Percentiles rank a stretch among this genome's conserved stretches.
These are phyloP conservation scores for Bombus pyrosoma DNA, from an alignment of 1,140 invertebrate genomes.

Conservation along the genomic window DNA sequence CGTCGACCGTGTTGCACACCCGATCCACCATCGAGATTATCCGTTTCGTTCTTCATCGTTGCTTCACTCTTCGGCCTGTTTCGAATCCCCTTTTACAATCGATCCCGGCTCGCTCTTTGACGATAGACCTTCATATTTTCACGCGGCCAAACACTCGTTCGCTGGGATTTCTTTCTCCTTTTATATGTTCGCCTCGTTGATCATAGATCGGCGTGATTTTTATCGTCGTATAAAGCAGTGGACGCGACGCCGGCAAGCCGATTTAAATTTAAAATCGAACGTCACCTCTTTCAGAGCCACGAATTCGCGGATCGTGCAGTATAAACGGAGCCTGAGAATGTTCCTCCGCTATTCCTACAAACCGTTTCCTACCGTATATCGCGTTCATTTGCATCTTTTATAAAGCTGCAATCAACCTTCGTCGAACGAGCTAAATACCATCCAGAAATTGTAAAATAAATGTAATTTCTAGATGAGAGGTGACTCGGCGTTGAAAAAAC, in stretches of 20 bases:
- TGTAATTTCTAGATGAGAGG: background rate
- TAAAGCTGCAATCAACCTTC: background rate
- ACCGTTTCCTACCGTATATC: background rate
- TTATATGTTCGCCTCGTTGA: background rate
- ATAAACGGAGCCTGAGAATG: too few species aligned
- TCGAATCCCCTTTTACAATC: background rate
- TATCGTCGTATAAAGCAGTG: background rate
- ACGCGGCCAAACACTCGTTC: too few species aligned
- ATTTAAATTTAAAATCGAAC: constrained; percentile 37
- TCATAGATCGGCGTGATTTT: background rate
- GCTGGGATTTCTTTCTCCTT: too few species aligned
- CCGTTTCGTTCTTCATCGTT: background rate
- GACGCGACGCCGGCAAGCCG: background rate
- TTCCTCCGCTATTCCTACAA: background rate
- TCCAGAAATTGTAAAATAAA: background rate
- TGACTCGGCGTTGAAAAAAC: background rate
- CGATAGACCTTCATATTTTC: background rate
- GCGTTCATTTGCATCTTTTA: background rate
- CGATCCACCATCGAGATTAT: background rate
- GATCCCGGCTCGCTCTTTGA: too few species aligned
- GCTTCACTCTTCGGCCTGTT: background rate
- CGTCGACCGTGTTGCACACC: background rate
- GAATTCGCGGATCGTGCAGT: background rate
- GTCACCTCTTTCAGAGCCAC: background rate
- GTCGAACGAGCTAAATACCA: background rate